A percentile compares a stretch with the other conserved stretches of the same genome.
These are phyloP conservation scores for Sander lucioperca DNA, from an alignment of 2,113 vertebrate genomes.

Conservation along the genomic window DNA sequence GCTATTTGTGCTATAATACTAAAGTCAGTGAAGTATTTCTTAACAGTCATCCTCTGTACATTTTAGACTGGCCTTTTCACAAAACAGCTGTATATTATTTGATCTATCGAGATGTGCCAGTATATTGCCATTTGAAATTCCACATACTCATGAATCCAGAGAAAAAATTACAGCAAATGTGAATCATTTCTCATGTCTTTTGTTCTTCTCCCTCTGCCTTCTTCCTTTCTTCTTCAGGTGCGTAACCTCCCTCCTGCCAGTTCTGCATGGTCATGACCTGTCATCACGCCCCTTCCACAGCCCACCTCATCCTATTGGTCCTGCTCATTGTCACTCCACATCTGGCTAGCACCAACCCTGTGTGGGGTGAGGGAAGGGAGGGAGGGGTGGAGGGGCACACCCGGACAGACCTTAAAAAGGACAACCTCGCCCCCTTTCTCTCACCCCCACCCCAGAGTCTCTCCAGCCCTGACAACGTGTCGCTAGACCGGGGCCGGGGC, in stretches of 20 bases:
- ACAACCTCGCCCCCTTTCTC: constrained; percentile 65
- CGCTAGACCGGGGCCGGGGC: constrained; percentile 45
- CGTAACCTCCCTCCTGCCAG: constrained; percentile 83
- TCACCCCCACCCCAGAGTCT: constrained; percentile 40
- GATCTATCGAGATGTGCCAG: background rate
- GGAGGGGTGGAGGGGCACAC: constrained; percentile 71
- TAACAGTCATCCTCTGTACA: background rate
- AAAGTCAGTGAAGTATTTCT: background rate
- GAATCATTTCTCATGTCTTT: constrained; percentile 38
- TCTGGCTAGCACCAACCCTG: constrained; percentile 80
- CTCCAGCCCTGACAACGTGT: constrained; percentile 50
- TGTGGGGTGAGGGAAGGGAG: constrained; percentile 72
- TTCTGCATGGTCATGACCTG: constrained; percentile 88
- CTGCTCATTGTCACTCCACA: constrained; percentile 82
- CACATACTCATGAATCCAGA: background rate
- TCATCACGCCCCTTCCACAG: constrained; percentile 82
- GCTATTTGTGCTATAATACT: background rate
- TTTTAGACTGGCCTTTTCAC: background rate
- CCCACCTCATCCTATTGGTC: constrained; percentile 84
- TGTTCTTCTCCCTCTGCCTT: constrained; percentile 42
- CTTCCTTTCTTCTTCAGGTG: constrained; percentile 76
- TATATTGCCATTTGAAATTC: background rate
- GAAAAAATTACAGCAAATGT: background rate
- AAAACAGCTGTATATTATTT: background rate
- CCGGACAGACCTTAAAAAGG: constrained; percentile 76